These are phyloP conservation scores for Nylanderia fulva DNA, from an alignment of 1,140 invertebrate species.

Conservation along the genomic window DNA sequence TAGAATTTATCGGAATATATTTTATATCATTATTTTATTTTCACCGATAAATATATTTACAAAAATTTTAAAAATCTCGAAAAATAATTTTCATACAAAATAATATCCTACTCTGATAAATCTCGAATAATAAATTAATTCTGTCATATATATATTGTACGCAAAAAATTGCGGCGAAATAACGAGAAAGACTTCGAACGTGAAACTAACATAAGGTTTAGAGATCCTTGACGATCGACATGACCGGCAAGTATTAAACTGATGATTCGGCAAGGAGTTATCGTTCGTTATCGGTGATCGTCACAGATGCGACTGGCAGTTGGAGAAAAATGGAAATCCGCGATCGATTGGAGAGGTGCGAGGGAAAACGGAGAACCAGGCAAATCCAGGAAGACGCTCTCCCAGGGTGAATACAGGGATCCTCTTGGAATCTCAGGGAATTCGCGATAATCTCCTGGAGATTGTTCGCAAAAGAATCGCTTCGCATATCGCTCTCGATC, in stretches of 20 bases:
- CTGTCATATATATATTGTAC: neutral
- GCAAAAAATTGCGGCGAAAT: neutral
- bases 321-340: constrained; percentile 60
- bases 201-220: neutral
- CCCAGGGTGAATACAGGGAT: neutral
- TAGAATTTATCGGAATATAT: constrained; percentile 4
- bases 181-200: neutral
- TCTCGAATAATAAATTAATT: neutral
- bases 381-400: neutral
- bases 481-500: constrained; percentile 39
- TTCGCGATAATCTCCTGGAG: constrained; percentile 9
- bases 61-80: too few species aligned
- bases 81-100: neutral
- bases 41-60: neutral
- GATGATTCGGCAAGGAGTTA: neutral
- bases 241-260: neutral
- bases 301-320: neutral
- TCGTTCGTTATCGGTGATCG: constrained; percentile 48
- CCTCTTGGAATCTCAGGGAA: neutral
- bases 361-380: constrained; percentile 62
- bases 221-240: neutral
- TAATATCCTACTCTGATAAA: neutral
- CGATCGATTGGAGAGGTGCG: constrained; percentile 80
- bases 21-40: neutral
- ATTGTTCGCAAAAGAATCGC: constrained; percentile 38